These are phyloP conservation scores for Sitophilus oryzae DNA, from an alignment of 1,140 invertebrate species.

Conservation along the genomic window DNA sequence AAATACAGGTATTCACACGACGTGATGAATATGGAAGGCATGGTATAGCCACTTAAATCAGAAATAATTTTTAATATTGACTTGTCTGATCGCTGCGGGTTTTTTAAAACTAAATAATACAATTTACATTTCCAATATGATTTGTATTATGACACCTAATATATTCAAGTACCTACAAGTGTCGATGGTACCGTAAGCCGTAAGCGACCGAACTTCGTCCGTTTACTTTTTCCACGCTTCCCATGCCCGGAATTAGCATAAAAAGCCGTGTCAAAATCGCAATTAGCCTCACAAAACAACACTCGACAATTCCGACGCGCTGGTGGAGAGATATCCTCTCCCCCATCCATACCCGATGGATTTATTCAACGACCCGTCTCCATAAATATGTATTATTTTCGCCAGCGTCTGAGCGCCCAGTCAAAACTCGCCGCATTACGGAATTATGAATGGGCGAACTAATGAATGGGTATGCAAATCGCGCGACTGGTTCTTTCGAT, in stretches of 20 bases:
- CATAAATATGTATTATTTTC: conserved; percentile 13
- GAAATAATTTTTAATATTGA: no score
- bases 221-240: background rate
- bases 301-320: background rate
- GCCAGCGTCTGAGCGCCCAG: background rate
- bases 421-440: conserved; percentile 9
- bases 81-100: no score
- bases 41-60: no score
- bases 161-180: no score
- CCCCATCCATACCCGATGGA: background rate
- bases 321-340: no score
- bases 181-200: no score
- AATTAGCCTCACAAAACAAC: background rate
- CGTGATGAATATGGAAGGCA: no score
- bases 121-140: no score
- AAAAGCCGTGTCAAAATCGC: background rate
- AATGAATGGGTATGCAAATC: conserved; percentile 20
- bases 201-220: no score
- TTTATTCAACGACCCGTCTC: background rate
- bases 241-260: background rate
- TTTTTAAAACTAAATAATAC: no score
- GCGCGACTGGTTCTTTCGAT: conserved; percentile 7
- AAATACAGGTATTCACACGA: no score
- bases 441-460: conserved; percentile 16
- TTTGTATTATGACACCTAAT: no score